Evolutionary conservation across 2,888 invertebrate species (phyloP).

Genomic region (Alcis repandata): DNA sequence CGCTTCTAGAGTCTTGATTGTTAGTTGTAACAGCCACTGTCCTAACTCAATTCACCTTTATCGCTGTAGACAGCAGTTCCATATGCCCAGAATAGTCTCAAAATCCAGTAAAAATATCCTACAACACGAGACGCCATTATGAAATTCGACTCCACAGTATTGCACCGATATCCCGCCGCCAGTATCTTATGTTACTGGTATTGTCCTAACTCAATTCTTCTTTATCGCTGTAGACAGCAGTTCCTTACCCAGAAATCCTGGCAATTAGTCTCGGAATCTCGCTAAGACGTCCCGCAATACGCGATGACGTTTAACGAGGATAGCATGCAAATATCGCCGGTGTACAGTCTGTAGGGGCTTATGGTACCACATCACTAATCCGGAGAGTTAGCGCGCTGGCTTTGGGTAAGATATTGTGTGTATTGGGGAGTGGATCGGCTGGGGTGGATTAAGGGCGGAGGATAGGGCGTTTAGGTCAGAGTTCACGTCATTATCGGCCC

Average conservation of each 20-base stretch:
- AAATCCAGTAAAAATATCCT: constrained; percentile 59
- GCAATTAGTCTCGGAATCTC: constrained; percentile 42
- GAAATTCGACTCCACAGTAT: background rate
- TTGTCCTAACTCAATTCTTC: constrained; percentile 1
- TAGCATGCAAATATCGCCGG: constrained; percentile 76
- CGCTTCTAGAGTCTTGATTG: too few species aligned
- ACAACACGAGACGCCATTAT: constrained; percentile 75
- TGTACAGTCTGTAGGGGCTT: constrained; percentile 60
- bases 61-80: constrained; percentile 28
- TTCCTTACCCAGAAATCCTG: constrained; percentile 40
- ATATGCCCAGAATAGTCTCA: constrained; percentile 39
- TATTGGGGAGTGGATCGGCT: constrained; percentile 42
- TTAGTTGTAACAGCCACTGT: background rate
- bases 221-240: constrained; percentile 24
- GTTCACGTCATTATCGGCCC: background rate
- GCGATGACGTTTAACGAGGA: constrained; percentile 79
- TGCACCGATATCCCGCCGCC: background rate
- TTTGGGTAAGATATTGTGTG: constrained; percentile 51
- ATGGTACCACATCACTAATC: constrained; percentile 49
- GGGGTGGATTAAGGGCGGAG: constrained; percentile 25
- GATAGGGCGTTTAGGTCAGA: background rate
- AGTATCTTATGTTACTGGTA: background rate
- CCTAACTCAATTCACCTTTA: constrained; percentile 5
- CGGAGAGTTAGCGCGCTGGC: constrained; percentile 50
- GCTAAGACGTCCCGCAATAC: constrained; percentile 74